Evolutionary conservation across 2,888 invertebrate genomes (phyloP), one percentile per base, ranked within the genome.

Genomic region (Platycheirus rosarum): DNA sequence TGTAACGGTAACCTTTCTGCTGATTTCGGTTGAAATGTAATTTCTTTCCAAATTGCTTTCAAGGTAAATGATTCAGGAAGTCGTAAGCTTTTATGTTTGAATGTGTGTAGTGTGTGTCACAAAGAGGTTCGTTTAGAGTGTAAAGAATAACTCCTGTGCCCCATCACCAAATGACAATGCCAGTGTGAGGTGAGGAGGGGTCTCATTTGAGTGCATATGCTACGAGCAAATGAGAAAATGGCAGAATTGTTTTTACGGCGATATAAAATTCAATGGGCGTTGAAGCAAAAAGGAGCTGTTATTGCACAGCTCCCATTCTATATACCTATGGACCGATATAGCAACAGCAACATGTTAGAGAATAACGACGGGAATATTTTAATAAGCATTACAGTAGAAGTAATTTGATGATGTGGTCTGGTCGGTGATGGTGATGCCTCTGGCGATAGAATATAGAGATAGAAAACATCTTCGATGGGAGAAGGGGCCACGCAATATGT

Each of bases 61-160:
- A 82, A 82, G 82, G 82, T 82, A 82, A 82, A 82, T 82, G 82
- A 82, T 82, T 82, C 82, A 82, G 76, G 82, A 82, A 82, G 82
- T 82, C 82, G 77, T 82, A 77, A 82, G 70, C 49, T 77, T 82
- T 82, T 77, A 82, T 82, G 68, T 82, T 46, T 71, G 68, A 44
- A 73, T 73, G 68, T 82, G 68, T 71, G 35, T 49, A 16, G 14
- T 48, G 63, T 63, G 63, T 63, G 23, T 29, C 77, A 40, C 23
- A 55, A 2, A 66, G 71, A 68, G 68, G 68, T 82, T 77, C 16
- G 14, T 62, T 63, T 53, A 29, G 68, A 57, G 53, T 65, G 57
- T 48, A 35, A 49, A 23, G 49, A 18, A 48, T 44, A 53, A 26
- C 37, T 20, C 60, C 26, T 66, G 42, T 53, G 46, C 62, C 48